phyloP scores from a whole-genome alignment of 2,113 vertebrate species.

The Dolichallabes microphthalmus region DNA sequence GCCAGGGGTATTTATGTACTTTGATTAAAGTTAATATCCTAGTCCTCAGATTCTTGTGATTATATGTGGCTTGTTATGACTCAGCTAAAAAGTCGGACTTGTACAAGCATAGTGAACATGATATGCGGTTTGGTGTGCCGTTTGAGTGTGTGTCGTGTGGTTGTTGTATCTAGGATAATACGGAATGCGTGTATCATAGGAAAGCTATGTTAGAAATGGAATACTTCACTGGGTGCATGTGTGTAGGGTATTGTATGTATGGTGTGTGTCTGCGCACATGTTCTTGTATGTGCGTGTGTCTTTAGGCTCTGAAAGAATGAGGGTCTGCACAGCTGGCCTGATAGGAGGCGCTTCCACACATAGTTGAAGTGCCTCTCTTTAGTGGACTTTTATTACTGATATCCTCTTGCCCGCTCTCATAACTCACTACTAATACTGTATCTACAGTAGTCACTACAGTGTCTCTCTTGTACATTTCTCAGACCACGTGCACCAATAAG shows the following conservation, averaged over 20 bases:
- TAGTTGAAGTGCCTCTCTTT: conserved; percentile 61
- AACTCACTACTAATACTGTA: conserved; percentile 52
- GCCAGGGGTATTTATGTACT: not conserved
- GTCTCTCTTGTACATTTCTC: conserved; percentile 31
- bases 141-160: conserved; percentile 24
- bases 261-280: conserved; percentile 41
- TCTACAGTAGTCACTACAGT: not conserved
- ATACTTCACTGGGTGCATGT: conserved; percentile 16
- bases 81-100: not conserved
- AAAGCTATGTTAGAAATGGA: conserved; percentile 63
- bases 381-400: conserved; percentile 66
- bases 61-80: not conserved
- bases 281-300: conserved; percentile 34
- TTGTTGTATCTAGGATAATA: conserved; percentile 31
- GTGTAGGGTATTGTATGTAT: conserved; percentile 37
- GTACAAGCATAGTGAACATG: not conserved
- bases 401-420: conserved; percentile 64
- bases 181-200: conserved; percentile 23
- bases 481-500: conserved; percentile 55
- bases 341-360: conserved; percentile 60
- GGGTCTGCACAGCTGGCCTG: conserved; percentile 54
- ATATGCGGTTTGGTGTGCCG: conserved; percentile 11
- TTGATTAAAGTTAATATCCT: not conserved
- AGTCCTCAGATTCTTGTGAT: not conserved
- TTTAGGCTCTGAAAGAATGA: conserved; percentile 37